These are phyloP conservation scores for Maniola jurtina DNA, from an alignment of 1,140 invertebrate species.

Conservation along the genomic window DNA sequence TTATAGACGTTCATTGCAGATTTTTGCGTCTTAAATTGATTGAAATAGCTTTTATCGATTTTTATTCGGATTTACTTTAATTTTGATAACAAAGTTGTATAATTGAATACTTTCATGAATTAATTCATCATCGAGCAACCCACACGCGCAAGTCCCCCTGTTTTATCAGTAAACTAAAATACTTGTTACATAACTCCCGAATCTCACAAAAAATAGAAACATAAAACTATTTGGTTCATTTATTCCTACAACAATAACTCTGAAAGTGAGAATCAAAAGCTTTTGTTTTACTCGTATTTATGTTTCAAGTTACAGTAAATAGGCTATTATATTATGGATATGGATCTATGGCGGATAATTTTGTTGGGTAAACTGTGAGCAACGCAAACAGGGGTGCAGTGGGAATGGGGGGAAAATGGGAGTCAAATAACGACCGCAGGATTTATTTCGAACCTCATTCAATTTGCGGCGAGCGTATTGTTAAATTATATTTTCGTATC, in stretches of 20 bases:
- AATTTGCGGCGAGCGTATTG: slow-evolving; percentile 73
- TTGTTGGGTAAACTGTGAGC: slow-evolving; percentile 53
- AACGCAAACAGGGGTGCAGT: slow-evolving; percentile 60
- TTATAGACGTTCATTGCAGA: background rate
- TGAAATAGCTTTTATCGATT: too few relatives aligned
- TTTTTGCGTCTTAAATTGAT: too few relatives aligned
- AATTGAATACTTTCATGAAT: too few relatives aligned
- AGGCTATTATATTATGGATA: slow-evolving; percentile 27
- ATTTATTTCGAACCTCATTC: slow-evolving; percentile 74
- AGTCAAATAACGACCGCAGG: slow-evolving; percentile 66
- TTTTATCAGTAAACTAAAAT: too few relatives aligned
- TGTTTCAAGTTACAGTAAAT: slow-evolving; percentile 15
- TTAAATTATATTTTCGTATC: slow-evolving; percentile 64
- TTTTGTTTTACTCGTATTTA: background rate
- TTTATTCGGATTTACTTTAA: too few relatives aligned
- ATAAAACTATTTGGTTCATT: background rate
- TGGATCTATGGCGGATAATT: slow-evolving; percentile 41
- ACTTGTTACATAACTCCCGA: background rate
- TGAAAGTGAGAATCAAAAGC: slow-evolving; percentile 15
- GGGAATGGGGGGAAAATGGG: slow-evolving; percentile 50
- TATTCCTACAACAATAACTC: background rate
- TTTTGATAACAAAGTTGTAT: too few relatives aligned
- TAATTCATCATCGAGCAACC: too few relatives aligned
- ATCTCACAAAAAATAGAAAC: background rate
- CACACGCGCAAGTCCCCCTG: too few relatives aligned